A percentile compares a stretch with the other conserved stretches of the same genome.
phyloP scores from a whole-genome alignment of 2,888 invertebrate species.

The Drosophila fulvimacula region DNA sequence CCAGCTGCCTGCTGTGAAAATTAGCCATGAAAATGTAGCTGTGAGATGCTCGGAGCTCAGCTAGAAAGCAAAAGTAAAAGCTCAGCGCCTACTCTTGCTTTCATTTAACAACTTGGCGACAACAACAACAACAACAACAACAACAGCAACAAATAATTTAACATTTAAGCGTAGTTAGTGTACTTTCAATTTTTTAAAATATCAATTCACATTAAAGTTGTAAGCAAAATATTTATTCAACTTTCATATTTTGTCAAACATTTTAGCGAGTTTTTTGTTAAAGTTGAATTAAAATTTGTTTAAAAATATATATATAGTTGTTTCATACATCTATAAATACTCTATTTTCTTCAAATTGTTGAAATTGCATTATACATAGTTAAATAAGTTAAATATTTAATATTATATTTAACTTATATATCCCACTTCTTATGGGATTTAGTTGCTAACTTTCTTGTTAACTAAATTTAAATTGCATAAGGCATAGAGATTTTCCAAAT shows the following conservation, averaged over 20 bases:
- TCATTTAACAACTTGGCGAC: constrained; percentile 50
- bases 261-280: background rate
- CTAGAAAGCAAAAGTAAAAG: constrained; percentile 72
- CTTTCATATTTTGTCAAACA: constrained; percentile 19
- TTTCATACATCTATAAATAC: background rate
- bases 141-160: constrained; percentile 7
- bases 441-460: background rate
- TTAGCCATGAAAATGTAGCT: constrained; percentile 53
- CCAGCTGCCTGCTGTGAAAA: constrained; percentile 39
- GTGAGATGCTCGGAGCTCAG: constrained; percentile 38
- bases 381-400: background rate
- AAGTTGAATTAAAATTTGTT: background rate
- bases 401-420: background rate
- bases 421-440: background rate
- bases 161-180: constrained; percentile 8
- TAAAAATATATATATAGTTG: background rate
- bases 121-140: background rate
- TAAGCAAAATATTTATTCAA: background rate
- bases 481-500: constrained; percentile 15
- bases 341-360: background rate
- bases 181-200: constrained; percentile 25
- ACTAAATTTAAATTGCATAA: constrained; percentile 18
- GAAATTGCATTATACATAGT: background rate
- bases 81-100: constrained; percentile 69
- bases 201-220: constrained; percentile 5